Base-by-base conservation (phyloP, 2,113 vertebrate genomes). In the Neolamprologus modestus region DNA sequence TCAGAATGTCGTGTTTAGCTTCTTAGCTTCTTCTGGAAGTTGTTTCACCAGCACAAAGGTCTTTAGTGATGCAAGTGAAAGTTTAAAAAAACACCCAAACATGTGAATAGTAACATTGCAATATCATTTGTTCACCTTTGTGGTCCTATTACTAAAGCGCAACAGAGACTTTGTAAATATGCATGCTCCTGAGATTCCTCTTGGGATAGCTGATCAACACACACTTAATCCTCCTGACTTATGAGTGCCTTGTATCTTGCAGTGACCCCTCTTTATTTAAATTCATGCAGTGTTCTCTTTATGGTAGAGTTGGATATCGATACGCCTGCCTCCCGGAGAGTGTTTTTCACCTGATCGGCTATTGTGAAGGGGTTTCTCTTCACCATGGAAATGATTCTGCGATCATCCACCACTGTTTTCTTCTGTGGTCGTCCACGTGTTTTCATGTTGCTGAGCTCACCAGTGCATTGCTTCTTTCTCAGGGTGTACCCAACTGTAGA, bases 291-390 rank as follows among this genome's bases (percentile, higher is more conserved):
- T 28, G 54, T 26, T 26, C 54, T 57, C 54, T 57, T 26, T 1
- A 57, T 57, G 21, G 54, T 57, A 26, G 54, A 26, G 0, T 1
- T 57, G 12, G 4, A 57, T 57, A 26, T 26, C 0, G n/a, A 24
- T 54, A 3, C 4, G 2, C n/a, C 53, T 54, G 53, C 53, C 10
- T 54, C 53, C 53, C 10, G 0, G 12, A 57, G 54, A 57, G 7
- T 26, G 54, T 26, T 57, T 14, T 16, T 59, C 7, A 59, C 55
- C 0, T 59, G 55, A 9, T 16, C 3, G 24, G 13, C 55, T 59
- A 28, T 28, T 2, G 26, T 28, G 26, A 59, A 59, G 13, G 8
- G 55, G 55, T 59, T 16, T 59, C 55, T 59, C 55, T 59, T 9
- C 55, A 6, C 24, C 26, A 59, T 28, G 13, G 8, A 59, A 16